Percentiles rank a stretch among this genome's conserved stretches.
phyloP scores from a whole-genome alignment of 2,113 vertebrate species.

The Hemiprocne comata region DNA sequence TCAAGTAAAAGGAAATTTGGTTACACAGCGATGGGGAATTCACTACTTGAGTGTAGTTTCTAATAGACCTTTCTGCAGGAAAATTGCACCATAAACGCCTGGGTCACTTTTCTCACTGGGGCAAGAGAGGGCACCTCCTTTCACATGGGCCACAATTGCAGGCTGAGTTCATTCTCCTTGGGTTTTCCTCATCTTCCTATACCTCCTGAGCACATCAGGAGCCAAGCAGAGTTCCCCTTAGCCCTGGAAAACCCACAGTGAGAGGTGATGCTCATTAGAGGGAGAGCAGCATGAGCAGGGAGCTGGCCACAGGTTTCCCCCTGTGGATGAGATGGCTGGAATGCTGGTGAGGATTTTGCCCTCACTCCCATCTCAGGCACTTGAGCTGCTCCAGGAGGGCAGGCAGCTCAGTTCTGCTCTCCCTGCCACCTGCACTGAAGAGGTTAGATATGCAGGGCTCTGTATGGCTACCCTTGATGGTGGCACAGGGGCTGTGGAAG shows the following conservation, averaged over 20 bases:
- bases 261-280: neutral
- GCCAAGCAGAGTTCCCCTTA: neutral
- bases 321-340: neutral
- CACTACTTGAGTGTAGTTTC: neutral
- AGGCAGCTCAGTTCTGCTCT: no score
- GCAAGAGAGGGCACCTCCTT: neutral
- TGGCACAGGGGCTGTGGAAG: neutral
- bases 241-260: accelerated
- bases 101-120: neutral
- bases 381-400: no score
- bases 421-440: neutral
- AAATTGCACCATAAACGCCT: neutral
- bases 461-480: neutral
- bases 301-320: neutral
- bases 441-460: neutral
- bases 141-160: neutral
- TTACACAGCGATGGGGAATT: slow-evolving; percentile 7
- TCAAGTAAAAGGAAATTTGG: neutral
- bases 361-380: no score
- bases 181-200: neutral
- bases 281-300: neutral
- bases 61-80: neutral
- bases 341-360: neutral
- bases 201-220: neutral
- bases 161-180: neutral